A percentile compares a stretch with the other conserved stretches of the same genome.
phyloP scores from a whole-genome alignment of 1,140 invertebrate genomes.

The Drosophila mauritiana region DNA sequence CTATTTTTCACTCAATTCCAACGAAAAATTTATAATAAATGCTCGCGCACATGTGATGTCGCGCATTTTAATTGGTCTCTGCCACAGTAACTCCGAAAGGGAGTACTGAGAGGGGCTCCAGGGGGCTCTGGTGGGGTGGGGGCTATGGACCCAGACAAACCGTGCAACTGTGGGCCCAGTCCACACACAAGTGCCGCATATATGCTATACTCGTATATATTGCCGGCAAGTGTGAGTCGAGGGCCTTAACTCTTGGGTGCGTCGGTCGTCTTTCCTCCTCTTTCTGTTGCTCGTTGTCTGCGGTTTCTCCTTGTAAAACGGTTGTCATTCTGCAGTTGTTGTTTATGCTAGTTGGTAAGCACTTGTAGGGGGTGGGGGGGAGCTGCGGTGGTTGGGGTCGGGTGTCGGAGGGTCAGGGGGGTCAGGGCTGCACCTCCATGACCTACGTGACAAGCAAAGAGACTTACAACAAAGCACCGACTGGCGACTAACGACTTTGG shows the following conservation, averaged over 20 bases:
- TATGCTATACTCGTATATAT: neutral
- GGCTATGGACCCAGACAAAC: conserved; percentile 21
- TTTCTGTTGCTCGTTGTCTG: conserved; percentile 28
- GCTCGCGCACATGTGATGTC: conserved; percentile 78
- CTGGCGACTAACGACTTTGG: conserved; percentile 54
- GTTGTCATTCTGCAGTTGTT: conserved; percentile 60
- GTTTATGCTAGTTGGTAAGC: conserved; percentile 60
- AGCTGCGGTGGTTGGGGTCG: neutral
- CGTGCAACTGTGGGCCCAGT: conserved; percentile 4
- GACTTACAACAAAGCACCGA: conserved; percentile 47
- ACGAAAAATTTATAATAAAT: conserved; percentile 81
- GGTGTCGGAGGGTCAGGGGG: neutral
- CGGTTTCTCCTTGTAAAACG: conserved; percentile 67
- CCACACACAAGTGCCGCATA: conserved; percentile 2
- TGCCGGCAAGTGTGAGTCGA: conserved; percentile 1
- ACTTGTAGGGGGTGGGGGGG: conserved; percentile 24
- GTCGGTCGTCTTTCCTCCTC: conserved; percentile 28
- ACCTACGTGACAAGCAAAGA: conserved; percentile 69
- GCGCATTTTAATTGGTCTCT: conserved; percentile 76
- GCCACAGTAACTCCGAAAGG: conserved; percentile 34
- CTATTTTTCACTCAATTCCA: conserved; percentile 81
- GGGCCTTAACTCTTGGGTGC: conserved; percentile 45
- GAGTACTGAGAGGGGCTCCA: neutral
- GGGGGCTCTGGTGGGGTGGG: neutral
- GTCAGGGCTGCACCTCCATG: conserved; percentile 36